These are phyloP conservation scores for Mya arenaria DNA, from an alignment of 1,140 invertebrate genomes.

Conservation along the genomic window DNA sequence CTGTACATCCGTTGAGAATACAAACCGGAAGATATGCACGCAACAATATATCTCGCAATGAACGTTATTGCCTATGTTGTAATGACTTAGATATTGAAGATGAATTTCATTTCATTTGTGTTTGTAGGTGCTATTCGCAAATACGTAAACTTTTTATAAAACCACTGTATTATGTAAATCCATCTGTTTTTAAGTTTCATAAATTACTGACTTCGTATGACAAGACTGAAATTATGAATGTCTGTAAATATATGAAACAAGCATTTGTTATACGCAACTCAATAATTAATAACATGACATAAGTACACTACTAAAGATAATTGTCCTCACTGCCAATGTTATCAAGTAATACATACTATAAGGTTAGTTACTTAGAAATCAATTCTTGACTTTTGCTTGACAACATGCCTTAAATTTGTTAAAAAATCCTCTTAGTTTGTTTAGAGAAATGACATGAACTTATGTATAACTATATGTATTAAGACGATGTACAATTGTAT, in stretches of 20 bases:
- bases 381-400: no score
- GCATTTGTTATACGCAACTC: background rate
- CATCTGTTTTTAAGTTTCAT: constrained; percentile 12
- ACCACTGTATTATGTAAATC: background rate
- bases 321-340: no score
- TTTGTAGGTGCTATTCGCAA: background rate
- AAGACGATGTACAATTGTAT: no score
- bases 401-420: no score
- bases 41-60: background rate
- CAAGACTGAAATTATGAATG: constrained; percentile 6
- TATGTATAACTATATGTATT: no score
- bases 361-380: no score
- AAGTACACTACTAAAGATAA: no score
- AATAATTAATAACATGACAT: background rate
- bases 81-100: background rate
- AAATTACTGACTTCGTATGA: background rate
- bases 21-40: constrained; percentile 19
- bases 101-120: constrained; percentile 20
- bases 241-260: background rate
- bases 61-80: constrained; percentile 27
- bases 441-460: no score
- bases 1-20: constrained; percentile 12
- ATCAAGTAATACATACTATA: no score
- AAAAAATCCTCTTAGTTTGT: no score
- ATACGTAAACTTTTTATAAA: background rate